Evolutionary conservation across 2,797 vertebrate genomes (phyloP), one percentile per base, ranked within the genome.

Genomic region (Halcyon leucocephala): DNA sequence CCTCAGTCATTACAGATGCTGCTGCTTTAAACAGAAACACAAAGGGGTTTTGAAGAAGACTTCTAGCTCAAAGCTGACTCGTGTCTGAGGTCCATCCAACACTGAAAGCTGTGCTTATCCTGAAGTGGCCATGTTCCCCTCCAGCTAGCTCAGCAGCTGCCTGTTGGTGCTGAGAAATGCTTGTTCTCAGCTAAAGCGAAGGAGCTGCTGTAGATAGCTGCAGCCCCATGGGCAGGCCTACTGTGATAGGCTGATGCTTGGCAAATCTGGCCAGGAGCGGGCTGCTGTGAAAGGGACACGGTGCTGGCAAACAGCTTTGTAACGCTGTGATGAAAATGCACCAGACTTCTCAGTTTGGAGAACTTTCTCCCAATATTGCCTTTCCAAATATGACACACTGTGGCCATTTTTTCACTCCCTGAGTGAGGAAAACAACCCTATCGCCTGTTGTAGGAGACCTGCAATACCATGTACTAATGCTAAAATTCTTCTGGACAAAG

Each of bases 381-480:
- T 49, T 57, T 67, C 64, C 44, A 29, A 11, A 21, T 12, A 37
- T 33, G 7, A 22, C 46, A 57, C 19, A 26, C 28, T 16, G 25
- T 10, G 17, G 69, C 48, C 10, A 1, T 14, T 70, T 71, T 66
- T 65, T 3, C 26, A 71, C 22, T 65, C 12, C 12, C 37, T 52
- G 7, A 10, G 2, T 15, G 58, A 76, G 55, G n/a, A n/a, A 71
- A 20, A 25, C 28, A 52, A 24, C 19, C 1, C 0, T 28, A 5
- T 6, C 51, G 39, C 39, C 64, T 93, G 22, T 17, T 79, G 5
- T 13, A 5, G 1, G 4, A 62, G 48, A 86, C 31, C 8, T 49
- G 37, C 69, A 77, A 16, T 14, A 73, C 17, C 16, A 20, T 11
- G 3, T 25, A 31, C 6, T 37, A 39, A 55, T 21, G 28, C 25